A percentile compares a stretch with the other conserved stretches of the same genome.
Evolutionary conservation across 2,888 invertebrate genomes (phyloP).

Genomic region (Spicauda simplicius): DNA sequence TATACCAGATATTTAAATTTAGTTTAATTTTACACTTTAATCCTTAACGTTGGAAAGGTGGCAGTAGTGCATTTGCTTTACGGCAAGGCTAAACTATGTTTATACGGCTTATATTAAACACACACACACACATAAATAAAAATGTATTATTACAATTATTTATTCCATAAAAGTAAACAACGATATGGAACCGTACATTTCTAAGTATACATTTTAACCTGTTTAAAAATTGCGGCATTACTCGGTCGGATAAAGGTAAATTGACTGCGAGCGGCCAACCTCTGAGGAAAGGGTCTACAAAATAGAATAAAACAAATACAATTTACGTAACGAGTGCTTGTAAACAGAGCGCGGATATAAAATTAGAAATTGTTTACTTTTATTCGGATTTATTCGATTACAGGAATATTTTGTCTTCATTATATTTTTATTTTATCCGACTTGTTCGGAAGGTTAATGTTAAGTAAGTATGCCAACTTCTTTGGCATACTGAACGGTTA

Average conservation of each 20-base stretch:
- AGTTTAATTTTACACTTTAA: no score
- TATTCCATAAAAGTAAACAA: neutral
- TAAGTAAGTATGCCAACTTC: no score
- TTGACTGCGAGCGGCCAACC: constrained; percentile 47
- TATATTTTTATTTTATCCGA: no score
- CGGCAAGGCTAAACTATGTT: no score
- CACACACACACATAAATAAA: no score
- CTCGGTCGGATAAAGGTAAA: constrained; percentile 28
- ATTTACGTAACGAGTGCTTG: constrained; percentile 69
- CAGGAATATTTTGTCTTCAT: neutral
- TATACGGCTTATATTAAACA: no score
- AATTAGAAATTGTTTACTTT: constrained; percentile 57
- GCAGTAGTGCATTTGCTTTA: neutral
- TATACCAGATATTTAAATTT: neutral
- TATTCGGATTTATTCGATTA: neutral
- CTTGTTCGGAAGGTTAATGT: no score
- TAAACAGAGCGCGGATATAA: constrained; percentile 53
- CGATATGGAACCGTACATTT: neutral
- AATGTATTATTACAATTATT: no score
- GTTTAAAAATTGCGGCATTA: constrained; percentile 37
- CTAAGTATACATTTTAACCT: neutral
- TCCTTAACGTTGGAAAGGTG: neutral
- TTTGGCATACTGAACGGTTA: no score
- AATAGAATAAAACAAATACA: constrained; percentile 65
- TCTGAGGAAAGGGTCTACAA: constrained; percentile 46